Percentiles rank a stretch among this genome's conserved stretches.
Evolutionary conservation across 2,888 invertebrate genomes (phyloP).

Genomic region (Leucoptera coffeella): DNA sequence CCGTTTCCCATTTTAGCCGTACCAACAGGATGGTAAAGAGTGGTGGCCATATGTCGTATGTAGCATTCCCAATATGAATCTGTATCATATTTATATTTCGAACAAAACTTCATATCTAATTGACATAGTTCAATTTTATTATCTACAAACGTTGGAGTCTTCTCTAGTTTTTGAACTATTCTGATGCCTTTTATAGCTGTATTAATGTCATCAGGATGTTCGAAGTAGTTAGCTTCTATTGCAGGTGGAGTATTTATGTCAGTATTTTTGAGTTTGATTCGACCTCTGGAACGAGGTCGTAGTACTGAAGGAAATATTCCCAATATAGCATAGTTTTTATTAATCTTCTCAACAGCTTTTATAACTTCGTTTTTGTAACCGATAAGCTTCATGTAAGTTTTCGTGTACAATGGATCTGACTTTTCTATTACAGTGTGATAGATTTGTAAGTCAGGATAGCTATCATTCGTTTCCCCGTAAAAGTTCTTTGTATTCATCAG

Average conservation of each 20-base stretch:
- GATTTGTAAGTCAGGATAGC: constrained; percentile 46
- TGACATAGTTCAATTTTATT: constrained; percentile 19
- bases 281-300: constrained; percentile 49
- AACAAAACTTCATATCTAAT: constrained; percentile 21
- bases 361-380: constrained; percentile 17
- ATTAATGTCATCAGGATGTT: constrained; percentile 43
- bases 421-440: constrained; percentile 20
- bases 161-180: constrained; percentile 19
- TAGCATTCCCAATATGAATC: constrained; percentile 54
- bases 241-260: constrained; percentile 39
- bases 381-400: constrained; percentile 11
- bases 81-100: constrained; percentile 13
- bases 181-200: constrained; percentile 28
- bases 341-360: constrained; percentile 13
- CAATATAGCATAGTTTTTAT: constrained; percentile 18
- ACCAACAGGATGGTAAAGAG: constrained; percentile 63
- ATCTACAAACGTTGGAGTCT: constrained; percentile 24
- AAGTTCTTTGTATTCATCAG: constrained; percentile 37
- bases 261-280: constrained; percentile 37
- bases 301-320: constrained; percentile 24
- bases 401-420: constrained; percentile 13
- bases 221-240: constrained; percentile 57
- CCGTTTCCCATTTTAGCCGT: constrained; percentile 62
- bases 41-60: constrained; percentile 41
- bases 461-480: constrained; percentile 7